Base-by-base conservation (phyloP, 2,113 vertebrate species). In the Steatornis caripensis region DNA sequence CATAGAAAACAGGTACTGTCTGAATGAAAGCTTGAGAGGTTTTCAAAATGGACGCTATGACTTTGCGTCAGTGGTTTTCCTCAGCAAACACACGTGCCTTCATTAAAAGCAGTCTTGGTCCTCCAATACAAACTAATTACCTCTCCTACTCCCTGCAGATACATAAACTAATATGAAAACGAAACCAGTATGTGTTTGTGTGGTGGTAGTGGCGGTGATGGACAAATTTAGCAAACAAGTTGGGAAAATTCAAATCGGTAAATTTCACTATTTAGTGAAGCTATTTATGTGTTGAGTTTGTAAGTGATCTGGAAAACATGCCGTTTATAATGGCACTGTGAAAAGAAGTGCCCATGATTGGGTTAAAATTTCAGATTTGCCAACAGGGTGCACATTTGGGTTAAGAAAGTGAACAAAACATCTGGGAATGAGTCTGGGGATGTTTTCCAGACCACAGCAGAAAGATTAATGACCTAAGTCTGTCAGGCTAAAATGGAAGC, bases 371-470 rank as follows among this genome's bases (percentile, higher is more conserved):
- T 92, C 71, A 87, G 55, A 87, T 84, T 87, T 36, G 71, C 36
- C 58, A 91, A 89, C 4, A 81, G 91, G 91, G 94, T 84, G 51
- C 89, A 92, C 89, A 82, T 92, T 95, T 95, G 95, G 96, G 93
- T 91, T 91, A 89, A 70, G 82, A 89, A 93, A 96, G 87, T 84
- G 89, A 91, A 82, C 84, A 87, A 84, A 97, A 96, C 89, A 97
- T 97, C 89, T 96, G 94, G 91, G 81, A 96, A 94, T 4, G 5
- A 91, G 55, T 87, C 65, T 92, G 55, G 39, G 74, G 80, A 95
- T 93, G 21, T 71, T 94, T 96, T 95, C 96, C 96, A 97, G 94
- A 87, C 93, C 94, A 91, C 95, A 92, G 93, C 34, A 92, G 77
- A 76, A 95, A 95, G 93, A 97, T 96, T 96, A 91, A 96, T 95